Evolutionary conservation across 2,113 vertebrate species (phyloP).

Genomic region (Erythrolamprus reginae): DNA sequence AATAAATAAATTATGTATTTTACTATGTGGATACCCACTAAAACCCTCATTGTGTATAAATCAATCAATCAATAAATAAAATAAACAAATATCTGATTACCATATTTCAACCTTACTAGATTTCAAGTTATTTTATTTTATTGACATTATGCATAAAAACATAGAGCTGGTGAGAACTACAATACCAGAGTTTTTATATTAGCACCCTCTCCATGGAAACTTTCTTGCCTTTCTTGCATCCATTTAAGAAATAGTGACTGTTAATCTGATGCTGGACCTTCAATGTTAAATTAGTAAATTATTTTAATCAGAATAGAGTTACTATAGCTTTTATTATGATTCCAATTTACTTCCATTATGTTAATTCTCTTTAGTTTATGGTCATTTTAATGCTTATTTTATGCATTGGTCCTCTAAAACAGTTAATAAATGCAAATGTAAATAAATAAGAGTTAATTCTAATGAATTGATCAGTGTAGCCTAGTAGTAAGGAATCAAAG

Average conservation of each 20-base stretch:
- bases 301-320: neutral
- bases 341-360: neutral
- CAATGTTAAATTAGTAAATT: neutral
- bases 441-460: neutral
- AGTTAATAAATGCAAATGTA: neutral
- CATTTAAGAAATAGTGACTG: neutral
- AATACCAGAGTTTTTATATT: neutral
- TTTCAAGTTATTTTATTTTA: neutral
- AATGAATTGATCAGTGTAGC: neutral
- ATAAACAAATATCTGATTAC: neutral
- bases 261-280: neutral
- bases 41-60: no score
- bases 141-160: neutral
- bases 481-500: neutral
- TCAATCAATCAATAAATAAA: no score
- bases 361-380: neutral
- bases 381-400: neutral
- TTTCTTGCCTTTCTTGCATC: neutral
- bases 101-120: neutral
- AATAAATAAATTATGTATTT: no score
- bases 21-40: no score
- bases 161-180: neutral
- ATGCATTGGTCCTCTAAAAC: neutral
- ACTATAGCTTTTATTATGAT: neutral
- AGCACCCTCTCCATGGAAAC: neutral